Conservation (phyloP, 2,888 invertebrate species). For the Macaria liturata region DNA sequence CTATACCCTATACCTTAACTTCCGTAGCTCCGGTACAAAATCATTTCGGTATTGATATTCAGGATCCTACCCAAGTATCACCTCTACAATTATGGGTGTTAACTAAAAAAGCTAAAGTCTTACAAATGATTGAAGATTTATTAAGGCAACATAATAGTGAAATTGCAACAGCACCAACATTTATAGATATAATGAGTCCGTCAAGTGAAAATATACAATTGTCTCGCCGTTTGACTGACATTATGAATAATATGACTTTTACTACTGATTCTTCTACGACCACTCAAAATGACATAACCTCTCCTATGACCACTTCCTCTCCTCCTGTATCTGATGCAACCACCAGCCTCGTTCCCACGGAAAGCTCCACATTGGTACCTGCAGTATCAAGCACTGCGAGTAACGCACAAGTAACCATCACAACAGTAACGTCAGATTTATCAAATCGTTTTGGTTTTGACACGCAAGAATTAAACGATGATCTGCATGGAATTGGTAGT, state of each 20-base stretch:
- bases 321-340: slow-evolving; percentile 41
- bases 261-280: slow-evolving; percentile 50
- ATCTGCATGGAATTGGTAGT: slow-evolving; percentile 4
- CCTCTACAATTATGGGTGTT: slow-evolving; percentile 71
- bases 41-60: slow-evolving; percentile 46
- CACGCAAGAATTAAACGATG: slow-evolving; percentile 7
- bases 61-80: slow-evolving; percentile 61
- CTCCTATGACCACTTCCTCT: slow-evolving; percentile 40
- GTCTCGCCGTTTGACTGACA: slow-evolving; percentile 66
- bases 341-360: slow-evolving; percentile 37
- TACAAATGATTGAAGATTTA: slow-evolving; percentile 78
- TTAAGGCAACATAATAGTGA: slow-evolving; percentile 73
- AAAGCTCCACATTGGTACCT: slow-evolving; percentile 28
- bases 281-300: slow-evolving; percentile 38
- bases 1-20: slow-evolving; percentile 38
- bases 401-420: slow-evolving; percentile 30
- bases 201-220: slow-evolving; percentile 53
- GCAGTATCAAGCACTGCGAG: slow-evolving; percentile 16
- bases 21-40: slow-evolving; percentile 36
- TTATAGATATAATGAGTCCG: slow-evolving; percentile 57
- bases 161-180: slow-evolving; percentile 60
- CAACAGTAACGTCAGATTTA: slow-evolving; percentile 27
- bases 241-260: slow-evolving; percentile 65
- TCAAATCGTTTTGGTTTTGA: slow-evolving; percentile 29
- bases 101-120: slow-evolving; percentile 75